phyloP scores from a whole-genome alignment of 2,888 invertebrate species.

The Leucania comma region DNA sequence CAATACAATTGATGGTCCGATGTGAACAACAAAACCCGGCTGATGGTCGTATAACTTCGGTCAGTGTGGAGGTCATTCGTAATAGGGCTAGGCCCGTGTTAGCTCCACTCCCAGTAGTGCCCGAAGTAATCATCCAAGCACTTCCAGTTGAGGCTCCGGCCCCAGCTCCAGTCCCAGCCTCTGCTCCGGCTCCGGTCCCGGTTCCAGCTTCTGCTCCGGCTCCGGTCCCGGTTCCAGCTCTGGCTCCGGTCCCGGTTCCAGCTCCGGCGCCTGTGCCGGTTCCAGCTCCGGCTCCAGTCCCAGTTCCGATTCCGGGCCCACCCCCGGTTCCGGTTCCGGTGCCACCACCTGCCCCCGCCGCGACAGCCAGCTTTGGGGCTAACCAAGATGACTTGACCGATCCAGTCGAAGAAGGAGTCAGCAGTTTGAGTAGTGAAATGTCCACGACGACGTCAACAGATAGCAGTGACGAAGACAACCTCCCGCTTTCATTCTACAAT shows the following conservation, averaged over 20 bases:
- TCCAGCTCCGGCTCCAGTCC: not conserved
- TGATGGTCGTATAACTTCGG: not conserved
- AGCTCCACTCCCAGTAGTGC: not conserved
- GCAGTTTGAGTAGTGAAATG: not conserved
- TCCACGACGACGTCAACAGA: not conserved
- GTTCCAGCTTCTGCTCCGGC: not conserved
- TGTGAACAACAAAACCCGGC: not conserved
- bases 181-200: not conserved
- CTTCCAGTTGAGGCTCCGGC: not conserved
- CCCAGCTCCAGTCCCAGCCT: too few relatives aligned
- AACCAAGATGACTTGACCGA: not conserved
- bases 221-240: too few relatives aligned
- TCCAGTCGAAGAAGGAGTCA: not conserved
- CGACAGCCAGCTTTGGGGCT: not conserved
- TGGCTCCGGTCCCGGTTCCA: not conserved
- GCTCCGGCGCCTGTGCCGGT: not conserved
- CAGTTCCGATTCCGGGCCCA: not conserved
- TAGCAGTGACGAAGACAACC: constrained; percentile 15
- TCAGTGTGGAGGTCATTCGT: not conserved
- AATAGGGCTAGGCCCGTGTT: not conserved
- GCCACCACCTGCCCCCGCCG: not conserved
- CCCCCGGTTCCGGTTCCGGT: not conserved
- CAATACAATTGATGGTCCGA: not conserved
- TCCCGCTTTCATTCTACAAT: not conserved
- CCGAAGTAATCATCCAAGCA: not conserved